Evolutionary conservation across 23 tunicate species (phyloP), one percentile per base, ranked within the genome.

Genomic region (Botrylloides violaceus): DNA sequence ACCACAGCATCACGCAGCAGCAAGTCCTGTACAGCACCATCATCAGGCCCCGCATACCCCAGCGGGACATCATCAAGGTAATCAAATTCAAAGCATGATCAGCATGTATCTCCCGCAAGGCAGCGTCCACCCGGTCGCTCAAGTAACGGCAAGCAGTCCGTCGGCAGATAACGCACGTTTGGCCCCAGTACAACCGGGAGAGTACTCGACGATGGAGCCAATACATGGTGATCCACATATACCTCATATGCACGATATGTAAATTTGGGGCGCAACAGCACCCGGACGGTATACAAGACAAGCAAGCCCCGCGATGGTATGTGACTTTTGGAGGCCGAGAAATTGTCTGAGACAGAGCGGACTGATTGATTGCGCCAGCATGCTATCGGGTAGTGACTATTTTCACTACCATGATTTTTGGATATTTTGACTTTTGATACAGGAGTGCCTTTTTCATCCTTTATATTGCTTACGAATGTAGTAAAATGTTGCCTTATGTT

Each of bases 21-120:
- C 74, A 9, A 68, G 74, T 43, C 74, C 74, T 7, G 47, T 28
- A 19, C 70, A 64, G 20, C 74, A 68, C 29, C 74, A 24, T 22
- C 74, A 35, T 25, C 58, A 43, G 21, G 28, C 28, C 25, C 58
- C 74, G 26, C 49, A 36, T 24, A 31, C 19, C 32, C 70, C 70
- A 19, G 53, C 15, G 9, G 53, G 53, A 9, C 53, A 43, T 43
- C 53, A 43, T 43, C 74, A 68, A 68, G 58, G 32, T 15, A 32
- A 43, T 27, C 74, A 68, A 37, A 38, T 68, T 37, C 74, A 68
- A 68, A 68, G 74, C 29, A 68, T 68, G 74, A 68, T 68, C 29
- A 68, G 58, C 32, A 68, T 68, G 74, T 68, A 68, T 1, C 74
- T 68, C 12, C 74, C 74, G 25, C 74, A 68, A 6, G 32, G 58